Evolutionary conservation across 92 coral and sea anemone genomes (phyloP).

Genomic region (Paragorgia papillata): DNA sequence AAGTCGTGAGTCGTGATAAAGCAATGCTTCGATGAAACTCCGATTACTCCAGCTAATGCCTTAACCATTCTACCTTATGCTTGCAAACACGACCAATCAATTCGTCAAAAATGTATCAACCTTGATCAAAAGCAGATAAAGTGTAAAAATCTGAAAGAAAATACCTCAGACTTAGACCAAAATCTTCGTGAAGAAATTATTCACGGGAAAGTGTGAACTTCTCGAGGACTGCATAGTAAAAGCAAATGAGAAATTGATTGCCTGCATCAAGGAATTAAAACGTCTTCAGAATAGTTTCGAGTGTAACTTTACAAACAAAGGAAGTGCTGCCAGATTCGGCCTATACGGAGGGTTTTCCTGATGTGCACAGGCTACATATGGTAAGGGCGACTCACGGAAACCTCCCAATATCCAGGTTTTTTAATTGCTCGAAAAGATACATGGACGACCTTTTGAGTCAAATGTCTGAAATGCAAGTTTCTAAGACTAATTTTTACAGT

Average conservation of each 20-base stretch:
- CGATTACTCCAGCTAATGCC: neutral
- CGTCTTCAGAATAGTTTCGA: neutral
- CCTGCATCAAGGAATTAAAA: too few relatives aligned
- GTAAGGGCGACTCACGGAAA: too few relatives aligned
- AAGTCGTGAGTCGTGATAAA: constrained; percentile 43
- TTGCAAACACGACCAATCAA: neutral
- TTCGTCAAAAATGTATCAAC: neutral
- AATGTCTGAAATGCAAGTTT: neutral
- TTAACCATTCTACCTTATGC: neutral
- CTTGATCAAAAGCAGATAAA: neutral
- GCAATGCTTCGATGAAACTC: constrained; percentile 5
- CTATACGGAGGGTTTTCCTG: too few relatives aligned
- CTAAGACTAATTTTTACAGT: too few relatives aligned
- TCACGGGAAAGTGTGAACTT: neutral
- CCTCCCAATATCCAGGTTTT: neutral
- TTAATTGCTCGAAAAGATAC: neutral
- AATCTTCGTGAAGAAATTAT: neutral
- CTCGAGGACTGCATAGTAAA: neutral
- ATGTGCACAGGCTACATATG: too few relatives aligned
- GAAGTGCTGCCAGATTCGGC: too few relatives aligned
- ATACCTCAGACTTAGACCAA: neutral
- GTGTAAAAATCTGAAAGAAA: neutral
- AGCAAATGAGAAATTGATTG: neutral
- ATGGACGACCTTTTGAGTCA: neutral
- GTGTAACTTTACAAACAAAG: too few relatives aligned